These are phyloP conservation scores for Choloepus didactylus DNA, from an alignment of 2,797 vertebrate genomes.

Conservation along the genomic window DNA sequence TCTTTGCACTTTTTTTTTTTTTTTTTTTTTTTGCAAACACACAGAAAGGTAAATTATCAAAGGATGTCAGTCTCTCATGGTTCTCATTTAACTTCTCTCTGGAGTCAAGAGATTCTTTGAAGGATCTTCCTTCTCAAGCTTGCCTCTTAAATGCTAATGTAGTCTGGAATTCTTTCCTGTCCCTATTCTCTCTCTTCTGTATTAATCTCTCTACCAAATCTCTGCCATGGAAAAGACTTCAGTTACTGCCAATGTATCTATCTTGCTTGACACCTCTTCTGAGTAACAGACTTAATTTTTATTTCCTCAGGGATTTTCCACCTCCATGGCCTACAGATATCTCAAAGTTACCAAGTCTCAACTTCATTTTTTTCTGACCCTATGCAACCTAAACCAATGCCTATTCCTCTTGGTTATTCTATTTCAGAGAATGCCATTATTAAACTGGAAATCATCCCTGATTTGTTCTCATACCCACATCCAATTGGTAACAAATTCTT, in stretches of 20 bases:
- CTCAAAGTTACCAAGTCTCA: background rate
- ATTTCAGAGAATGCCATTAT: background rate
- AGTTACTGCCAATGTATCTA: background rate
- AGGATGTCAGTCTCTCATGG: background rate
- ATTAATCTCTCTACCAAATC: background rate
- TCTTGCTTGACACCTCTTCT: background rate
- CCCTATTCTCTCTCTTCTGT: background rate
- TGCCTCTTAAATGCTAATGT: background rate
- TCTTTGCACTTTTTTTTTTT: background rate
- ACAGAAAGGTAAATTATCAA: constrained; percentile 56
- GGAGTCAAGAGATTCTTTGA: background rate
- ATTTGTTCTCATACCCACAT: background rate
- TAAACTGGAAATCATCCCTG: background rate
- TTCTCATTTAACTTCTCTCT: background rate
- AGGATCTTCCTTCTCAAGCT: background rate
- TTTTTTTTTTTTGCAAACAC: constrained; percentile 72
- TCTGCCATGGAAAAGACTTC: background rate
- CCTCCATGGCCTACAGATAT: background rate
- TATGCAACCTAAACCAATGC: background rate
- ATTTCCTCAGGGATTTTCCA: background rate
- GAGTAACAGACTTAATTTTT: background rate
- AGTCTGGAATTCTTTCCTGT: background rate
- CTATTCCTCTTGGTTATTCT: background rate
- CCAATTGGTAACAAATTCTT: background rate
- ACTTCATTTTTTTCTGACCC: background rate